phyloP scores from a whole-genome alignment of 2,888 invertebrate genomes.

The Limnephilus lunatus region DNA sequence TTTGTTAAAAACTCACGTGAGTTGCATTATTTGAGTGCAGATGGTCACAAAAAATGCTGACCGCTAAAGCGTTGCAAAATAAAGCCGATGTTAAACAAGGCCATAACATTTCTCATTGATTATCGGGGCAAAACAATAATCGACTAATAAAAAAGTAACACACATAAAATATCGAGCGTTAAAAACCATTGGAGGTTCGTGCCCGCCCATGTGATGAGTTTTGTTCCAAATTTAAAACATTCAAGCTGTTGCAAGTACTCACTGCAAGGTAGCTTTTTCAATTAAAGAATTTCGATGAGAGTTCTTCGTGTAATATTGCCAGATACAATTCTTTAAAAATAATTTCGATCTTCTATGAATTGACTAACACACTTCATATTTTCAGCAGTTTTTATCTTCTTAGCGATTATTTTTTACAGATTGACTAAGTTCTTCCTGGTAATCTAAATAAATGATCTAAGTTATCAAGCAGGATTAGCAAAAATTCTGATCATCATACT shows the following conservation, averaged over 20 bases:
- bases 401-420: no score
- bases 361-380: no score
- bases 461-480: no score
- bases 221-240: slow-evolving; percentile 29
- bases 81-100: background rate
- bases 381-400: no score
- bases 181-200: slow-evolving; percentile 30
- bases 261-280: background rate
- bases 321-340: background rate
- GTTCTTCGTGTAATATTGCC: background rate
- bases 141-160: slow-evolving; percentile 19
- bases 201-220: slow-evolving; percentile 48
- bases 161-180: slow-evolving; percentile 40
- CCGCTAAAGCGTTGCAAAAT: background rate
- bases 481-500: no score
- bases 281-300: background rate
- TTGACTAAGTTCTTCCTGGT: no score
- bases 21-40: background rate
- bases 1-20: background rate
- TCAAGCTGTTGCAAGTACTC: background rate
- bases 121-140: slow-evolving; percentile 35
- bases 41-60: background rate
- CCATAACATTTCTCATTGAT: slow-evolving; percentile 36
- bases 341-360: no score
- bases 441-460: no score